phyloP scores from a whole-genome alignment of 2,113 vertebrate species.

The Heterocephalus glaber region DNA sequence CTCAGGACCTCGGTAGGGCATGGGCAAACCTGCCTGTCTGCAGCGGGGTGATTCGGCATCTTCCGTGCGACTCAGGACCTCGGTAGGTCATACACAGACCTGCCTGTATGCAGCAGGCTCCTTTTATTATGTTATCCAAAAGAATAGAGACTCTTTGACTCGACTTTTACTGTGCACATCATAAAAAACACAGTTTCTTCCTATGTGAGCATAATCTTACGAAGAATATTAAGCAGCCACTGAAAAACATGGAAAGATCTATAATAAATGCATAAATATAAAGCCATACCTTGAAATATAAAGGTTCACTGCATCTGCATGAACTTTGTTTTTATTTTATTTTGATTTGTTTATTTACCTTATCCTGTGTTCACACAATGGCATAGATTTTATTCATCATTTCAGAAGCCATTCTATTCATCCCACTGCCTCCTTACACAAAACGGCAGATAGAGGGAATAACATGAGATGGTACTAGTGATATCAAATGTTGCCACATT shows the following conservation, averaged over 20 bases:
- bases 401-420: conserved; percentile 3
- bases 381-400: background rate
- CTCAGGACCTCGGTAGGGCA: too few species aligned
- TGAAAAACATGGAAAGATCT: background rate
- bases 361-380: background rate
- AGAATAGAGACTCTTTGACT: background rate
- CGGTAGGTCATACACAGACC: too few species aligned
- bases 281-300: background rate
- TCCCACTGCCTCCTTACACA: background rate
- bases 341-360: background rate
- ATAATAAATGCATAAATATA: background rate
- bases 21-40: too few species aligned
- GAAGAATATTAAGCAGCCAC: background rate
- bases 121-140: too few species aligned
- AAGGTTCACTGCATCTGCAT: background rate
- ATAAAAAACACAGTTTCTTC: background rate
- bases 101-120: too few species aligned
- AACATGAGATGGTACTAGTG: background rate
- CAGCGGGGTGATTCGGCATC: too few species aligned
- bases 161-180: background rate
- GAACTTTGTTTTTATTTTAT: background rate
- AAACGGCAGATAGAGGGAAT: background rate
- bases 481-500: background rate
- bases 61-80: too few species aligned
- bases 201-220: background rate